These are phyloP conservation scores for Falco concolor DNA, from an alignment of 2,797 vertebrate genomes.

Conservation along the genomic window DNA sequence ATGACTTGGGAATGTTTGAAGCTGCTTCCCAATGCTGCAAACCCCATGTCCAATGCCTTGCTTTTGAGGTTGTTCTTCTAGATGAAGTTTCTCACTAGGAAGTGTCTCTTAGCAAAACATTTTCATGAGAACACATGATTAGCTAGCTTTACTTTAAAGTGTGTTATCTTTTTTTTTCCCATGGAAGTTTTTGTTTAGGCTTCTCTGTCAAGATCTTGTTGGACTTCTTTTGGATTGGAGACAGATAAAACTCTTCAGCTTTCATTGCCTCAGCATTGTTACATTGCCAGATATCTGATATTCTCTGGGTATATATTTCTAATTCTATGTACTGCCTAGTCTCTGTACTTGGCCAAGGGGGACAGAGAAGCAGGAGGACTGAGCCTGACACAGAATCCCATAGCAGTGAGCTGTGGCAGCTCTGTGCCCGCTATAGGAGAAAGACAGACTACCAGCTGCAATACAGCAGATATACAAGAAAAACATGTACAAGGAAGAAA, in stretches of 20 bases:
- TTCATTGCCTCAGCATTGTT: not conserved
- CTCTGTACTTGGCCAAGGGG: not conserved
- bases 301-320: not conserved
- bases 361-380: not conserved
- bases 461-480: not conserved
- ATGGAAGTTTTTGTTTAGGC: not conserved
- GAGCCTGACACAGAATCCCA: not conserved
- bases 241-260: not conserved
- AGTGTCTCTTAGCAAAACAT: not conserved
- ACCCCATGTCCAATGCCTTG: accelerated
- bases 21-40: not conserved
- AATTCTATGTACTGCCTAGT: not conserved
- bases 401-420: not conserved
- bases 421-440: not conserved
- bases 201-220: not conserved
- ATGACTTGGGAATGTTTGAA: not conserved
- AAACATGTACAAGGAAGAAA: too few species aligned
- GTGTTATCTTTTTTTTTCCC: not conserved
- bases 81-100: not conserved
- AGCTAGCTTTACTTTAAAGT: not conserved
- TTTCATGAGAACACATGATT: not conserved
- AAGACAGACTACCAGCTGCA: not conserved
- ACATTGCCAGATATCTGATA: not conserved
- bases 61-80: not conserved
- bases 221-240: not conserved